Evolutionary conservation across 2,797 vertebrate genomes (phyloP).

Genomic region (Sternarchorhynchus goeldii): DNA sequence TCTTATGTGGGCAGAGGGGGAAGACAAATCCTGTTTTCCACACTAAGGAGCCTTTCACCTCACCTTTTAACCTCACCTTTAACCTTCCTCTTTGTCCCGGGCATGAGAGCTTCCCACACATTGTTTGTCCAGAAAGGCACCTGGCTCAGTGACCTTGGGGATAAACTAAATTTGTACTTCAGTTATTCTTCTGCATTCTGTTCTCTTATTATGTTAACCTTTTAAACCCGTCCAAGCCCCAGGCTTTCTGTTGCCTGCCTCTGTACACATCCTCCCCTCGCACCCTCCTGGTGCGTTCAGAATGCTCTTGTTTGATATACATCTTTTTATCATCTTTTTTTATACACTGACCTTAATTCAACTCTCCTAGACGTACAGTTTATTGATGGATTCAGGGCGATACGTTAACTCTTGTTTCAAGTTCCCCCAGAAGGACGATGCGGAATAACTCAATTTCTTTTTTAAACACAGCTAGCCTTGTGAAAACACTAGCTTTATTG

Average conservation of each 20-base stretch:
- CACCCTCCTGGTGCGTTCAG: not conserved
- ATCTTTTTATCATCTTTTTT: conserved; percentile 19
- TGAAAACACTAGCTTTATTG: conserved; percentile 27
- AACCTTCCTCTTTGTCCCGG: not conserved
- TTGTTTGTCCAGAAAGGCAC: not conserved
- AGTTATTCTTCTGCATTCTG: not conserved
- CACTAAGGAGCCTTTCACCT: too few species aligned
- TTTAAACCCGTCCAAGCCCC: not conserved
- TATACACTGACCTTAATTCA: conserved; percentile 20
- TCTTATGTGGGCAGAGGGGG: too few species aligned
- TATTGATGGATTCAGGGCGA: conserved; percentile 41
- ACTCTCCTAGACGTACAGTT: conserved; percentile 16
- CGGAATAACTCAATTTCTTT: conserved; percentile 24
- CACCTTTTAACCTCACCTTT: too few species aligned
- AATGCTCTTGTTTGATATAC: not conserved
- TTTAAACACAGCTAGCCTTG: conserved; percentile 16
- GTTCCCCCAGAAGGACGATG: not conserved
- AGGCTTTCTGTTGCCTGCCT: not conserved
- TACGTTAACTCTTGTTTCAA: conserved; percentile 52
- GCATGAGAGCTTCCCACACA: too few species aligned
- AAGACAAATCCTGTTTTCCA: too few species aligned
- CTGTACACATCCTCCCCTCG: not conserved
- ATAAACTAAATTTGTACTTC: conserved; percentile 14
- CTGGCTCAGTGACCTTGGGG: not conserved
- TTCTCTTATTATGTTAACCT: conserved; percentile 2